phyloP scores from a whole-genome alignment of 2,888 invertebrate species.

The Coleophora deauratella region DNA sequence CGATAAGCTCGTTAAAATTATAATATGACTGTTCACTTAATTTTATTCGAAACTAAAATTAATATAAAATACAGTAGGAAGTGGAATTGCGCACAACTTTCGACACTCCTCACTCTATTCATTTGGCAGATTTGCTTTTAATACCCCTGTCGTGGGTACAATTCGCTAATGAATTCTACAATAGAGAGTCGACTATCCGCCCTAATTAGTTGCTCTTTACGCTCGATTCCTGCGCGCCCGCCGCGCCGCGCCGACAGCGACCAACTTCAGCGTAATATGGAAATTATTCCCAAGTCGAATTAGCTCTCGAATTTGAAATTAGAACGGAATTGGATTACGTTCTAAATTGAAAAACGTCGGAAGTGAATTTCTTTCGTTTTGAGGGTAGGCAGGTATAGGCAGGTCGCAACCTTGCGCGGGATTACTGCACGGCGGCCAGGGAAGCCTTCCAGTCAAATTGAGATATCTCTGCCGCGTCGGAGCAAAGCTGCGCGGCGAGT shows the following conservation, averaged over 20 bases:
- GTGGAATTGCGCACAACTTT: constrained; percentile 10
- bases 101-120: constrained; percentile 17
- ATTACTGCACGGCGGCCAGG: constrained; percentile 50
- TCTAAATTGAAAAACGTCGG: not conserved
- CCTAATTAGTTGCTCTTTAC: constrained; percentile 54
- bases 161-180: constrained; percentile 53
- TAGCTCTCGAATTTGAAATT: constrained; percentile 1
- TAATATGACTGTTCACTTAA: not conserved
- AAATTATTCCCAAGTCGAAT: not conserved
- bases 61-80: not conserved
- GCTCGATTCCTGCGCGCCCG: constrained; percentile 44
- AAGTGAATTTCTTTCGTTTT: not conserved
- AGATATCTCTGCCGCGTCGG: constrained; percentile 40
- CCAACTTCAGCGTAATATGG: constrained; percentile 21
- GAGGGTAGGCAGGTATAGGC: too few relatives aligned
- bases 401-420: constrained; percentile 17
- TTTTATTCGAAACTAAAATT: not conserved
- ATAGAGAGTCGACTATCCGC: constrained; percentile 47
- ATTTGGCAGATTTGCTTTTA: constrained; percentile 30
- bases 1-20: constrained; percentile 14
- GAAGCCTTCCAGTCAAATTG: constrained; percentile 48
- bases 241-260: constrained; percentile 35
- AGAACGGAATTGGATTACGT: not conserved
- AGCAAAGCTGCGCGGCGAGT: constrained; percentile 43
- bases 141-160: constrained; percentile 35